Percentiles rank a stretch among this genome's conserved stretches.
Conservation (phyloP, 2,888 invertebrate genomes). For the Drosophila neotestacea region DNA sequence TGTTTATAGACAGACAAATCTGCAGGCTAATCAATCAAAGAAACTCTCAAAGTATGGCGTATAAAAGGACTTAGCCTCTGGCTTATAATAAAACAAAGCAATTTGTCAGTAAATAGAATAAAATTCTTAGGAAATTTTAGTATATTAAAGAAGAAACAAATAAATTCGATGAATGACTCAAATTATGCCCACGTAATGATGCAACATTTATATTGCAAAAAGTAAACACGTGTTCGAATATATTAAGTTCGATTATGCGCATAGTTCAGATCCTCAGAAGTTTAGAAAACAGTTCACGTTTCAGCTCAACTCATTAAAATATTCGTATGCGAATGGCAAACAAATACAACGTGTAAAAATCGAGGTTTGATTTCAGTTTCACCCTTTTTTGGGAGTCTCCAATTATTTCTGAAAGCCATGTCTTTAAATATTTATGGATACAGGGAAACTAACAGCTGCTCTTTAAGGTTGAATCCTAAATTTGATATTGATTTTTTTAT, state of each 20-base stretch:
- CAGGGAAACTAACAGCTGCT: slow-evolving; percentile 10
- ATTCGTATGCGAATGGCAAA: background rate
- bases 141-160: background rate
- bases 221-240: background rate
- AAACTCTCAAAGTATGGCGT: background rate
- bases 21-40: slow-evolving; percentile 13
- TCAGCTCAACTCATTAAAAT: slow-evolving; percentile 15
- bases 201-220: slow-evolving; percentile 20
- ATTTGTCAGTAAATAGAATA: no score
- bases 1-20: background rate
- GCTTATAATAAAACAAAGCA: background rate
- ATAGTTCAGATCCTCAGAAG: slow-evolving; percentile 1
- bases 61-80: background rate
- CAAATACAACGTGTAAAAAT: background rate
- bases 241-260: slow-evolving; percentile 14
- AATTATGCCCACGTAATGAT: slow-evolving; percentile 10
- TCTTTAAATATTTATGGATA: slow-evolving; percentile 3
- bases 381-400: background rate
- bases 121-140: background rate
- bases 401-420: background rate
- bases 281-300: slow-evolving; percentile 26
- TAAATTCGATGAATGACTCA: background rate
- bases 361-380: background rate
- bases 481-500: slow-evolving; percentile 9
- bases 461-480: background rate